Evolutionary conservation across 2,888 invertebrate species (phyloP).

Genomic region (Byasa hedistus): DNA sequence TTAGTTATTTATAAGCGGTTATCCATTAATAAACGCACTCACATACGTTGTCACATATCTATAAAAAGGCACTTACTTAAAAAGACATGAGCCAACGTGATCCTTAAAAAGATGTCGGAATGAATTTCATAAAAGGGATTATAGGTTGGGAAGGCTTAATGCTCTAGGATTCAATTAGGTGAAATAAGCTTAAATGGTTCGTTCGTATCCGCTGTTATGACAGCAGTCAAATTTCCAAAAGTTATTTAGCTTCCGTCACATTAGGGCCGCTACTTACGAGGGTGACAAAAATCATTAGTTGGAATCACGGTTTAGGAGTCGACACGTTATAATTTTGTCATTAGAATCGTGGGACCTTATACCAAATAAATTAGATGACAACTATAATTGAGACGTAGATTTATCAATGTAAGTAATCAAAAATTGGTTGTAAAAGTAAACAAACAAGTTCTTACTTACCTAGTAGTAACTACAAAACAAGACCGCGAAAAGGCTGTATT

Average conservation of each 20-base stretch:
- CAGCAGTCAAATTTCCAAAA: slow-evolving; percentile 72
- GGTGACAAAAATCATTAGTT: slow-evolving; percentile 55
- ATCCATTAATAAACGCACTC: not conserved
- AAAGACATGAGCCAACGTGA: slow-evolving; percentile 56
- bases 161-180: slow-evolving; percentile 77
- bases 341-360: slow-evolving; percentile 17
- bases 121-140: slow-evolving; percentile 75
- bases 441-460: not conserved
- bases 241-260: slow-evolving; percentile 60
- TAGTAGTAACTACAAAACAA: not conserved
- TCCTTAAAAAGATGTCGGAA: slow-evolving; percentile 67
- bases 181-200: slow-evolving; percentile 77
- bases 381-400: not conserved
- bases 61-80: slow-evolving; percentile 43
- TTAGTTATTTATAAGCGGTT: not conserved
- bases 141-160: slow-evolving; percentile 70
- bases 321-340: slow-evolving; percentile 31
- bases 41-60: not conserved
- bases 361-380: not conserved
- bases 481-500: not conserved
- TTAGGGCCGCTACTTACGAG: slow-evolving; percentile 41
- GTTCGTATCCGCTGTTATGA: slow-evolving; percentile 76
- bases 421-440: not conserved
- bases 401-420: not conserved
- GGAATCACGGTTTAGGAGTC: slow-evolving; percentile 35